Evolutionary conservation across 2,797 vertebrate genomes (phyloP).

Genomic region (Acipenser oxyrinchus): DNA sequence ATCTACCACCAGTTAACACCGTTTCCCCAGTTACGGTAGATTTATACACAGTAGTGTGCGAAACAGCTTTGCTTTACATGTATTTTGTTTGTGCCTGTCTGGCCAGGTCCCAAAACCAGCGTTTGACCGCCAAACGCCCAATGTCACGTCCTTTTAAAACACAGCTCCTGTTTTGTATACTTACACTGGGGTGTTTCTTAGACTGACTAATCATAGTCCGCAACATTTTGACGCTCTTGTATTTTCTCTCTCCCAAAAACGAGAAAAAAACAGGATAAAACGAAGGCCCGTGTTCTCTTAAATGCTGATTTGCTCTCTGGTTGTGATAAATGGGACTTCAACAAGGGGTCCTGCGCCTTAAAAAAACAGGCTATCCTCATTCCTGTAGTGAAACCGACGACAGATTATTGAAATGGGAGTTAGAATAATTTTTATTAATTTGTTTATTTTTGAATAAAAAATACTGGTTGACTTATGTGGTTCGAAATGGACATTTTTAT

Average conservation of each 20-base stretch:
- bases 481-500: no score
- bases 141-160: background rate
- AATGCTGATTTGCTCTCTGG: background rate
- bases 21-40: no score
- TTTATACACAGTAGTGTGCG: no score
- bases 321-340: background rate
- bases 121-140: constrained; percentile 7
- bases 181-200: constrained; percentile 9
- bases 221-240: background rate
- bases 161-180: background rate
- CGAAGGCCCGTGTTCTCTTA: background rate
- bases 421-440: no score
- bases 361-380: no score
- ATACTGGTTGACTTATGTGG: no score
- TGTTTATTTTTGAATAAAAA: no score
- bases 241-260: constrained; percentile 1
- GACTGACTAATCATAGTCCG: background rate
- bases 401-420: no score
- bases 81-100: no score
- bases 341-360: background rate
- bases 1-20: no score
- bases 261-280: background rate
- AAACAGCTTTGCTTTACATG: no score
- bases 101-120: background rate
- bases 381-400: no score